Evolutionary conservation across 2,113 vertebrate species (phyloP).

Genomic region (Tichodroma muraria): DNA sequence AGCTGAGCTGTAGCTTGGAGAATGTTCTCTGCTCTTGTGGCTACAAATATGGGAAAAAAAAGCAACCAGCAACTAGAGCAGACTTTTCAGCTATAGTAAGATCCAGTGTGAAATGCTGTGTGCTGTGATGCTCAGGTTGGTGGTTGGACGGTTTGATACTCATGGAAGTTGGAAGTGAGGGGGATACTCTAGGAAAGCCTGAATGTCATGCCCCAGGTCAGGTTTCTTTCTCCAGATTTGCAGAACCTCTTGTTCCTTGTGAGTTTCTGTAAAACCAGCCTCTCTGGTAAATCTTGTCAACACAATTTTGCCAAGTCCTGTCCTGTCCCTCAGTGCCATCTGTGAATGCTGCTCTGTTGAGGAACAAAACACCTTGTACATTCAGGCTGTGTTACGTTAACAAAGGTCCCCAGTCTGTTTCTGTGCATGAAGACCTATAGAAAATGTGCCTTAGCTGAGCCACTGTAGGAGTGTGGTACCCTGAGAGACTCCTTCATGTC

Average conservation of each 20-base stretch:
- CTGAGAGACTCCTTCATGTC: not conserved
- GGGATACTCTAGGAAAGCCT: not conserved
- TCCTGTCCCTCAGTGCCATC: not conserved
- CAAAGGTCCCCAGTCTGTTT: not conserved
- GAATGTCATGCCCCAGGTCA: fast-evolving
- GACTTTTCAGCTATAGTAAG: not conserved
- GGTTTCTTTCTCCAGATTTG: not conserved
- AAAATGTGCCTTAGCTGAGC: not conserved
- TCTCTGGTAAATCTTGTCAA: not conserved
- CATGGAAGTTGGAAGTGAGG: not conserved
- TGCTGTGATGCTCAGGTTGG: not conserved
- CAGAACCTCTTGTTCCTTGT: not conserved
- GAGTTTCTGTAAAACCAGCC: not conserved
- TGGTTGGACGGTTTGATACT: not conserved
- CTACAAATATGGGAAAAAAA: not conserved
- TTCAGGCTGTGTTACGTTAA: not conserved
- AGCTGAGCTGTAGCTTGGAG: not conserved
- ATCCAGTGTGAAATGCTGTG: not conserved
- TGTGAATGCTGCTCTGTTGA: not conserved
- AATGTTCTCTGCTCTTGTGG: not conserved
- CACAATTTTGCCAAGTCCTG: not conserved
- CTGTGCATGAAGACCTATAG: not conserved
- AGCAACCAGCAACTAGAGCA: not conserved
- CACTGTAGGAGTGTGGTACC: not conserved
- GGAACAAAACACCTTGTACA: not conserved